phyloP scores from a whole-genome alignment of 2,113 vertebrate species.

The Myxocyprinus asiaticus region DNA sequence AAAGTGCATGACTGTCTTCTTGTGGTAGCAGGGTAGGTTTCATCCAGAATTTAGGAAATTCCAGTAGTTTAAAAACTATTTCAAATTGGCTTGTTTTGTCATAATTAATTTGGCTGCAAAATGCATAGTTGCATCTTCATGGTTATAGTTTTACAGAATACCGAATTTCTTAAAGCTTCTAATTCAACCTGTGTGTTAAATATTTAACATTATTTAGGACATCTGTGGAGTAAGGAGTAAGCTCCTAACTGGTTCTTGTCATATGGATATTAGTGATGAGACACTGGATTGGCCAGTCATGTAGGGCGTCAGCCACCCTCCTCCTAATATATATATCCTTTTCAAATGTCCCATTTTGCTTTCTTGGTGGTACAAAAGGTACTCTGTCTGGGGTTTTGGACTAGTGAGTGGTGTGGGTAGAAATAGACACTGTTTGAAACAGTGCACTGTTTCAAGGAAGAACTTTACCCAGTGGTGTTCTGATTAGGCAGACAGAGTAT shows the following conservation, averaged over 20 bases:
- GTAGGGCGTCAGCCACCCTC: conserved; percentile 27
- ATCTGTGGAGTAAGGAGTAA: not conserved
- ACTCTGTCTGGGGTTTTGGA: conserved; percentile 74
- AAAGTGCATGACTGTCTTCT: conserved; percentile 7
- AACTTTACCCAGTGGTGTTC: conserved; percentile 67
- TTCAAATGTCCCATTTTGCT: conserved; percentile 68
- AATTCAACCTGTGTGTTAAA: not conserved
- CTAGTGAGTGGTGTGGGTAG: conserved; percentile 70
- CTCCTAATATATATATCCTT: conserved; percentile 64
- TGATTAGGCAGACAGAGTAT: too few relatives aligned
- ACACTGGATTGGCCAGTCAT: conserved; percentile 51
- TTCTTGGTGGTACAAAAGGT: conserved; percentile 73
- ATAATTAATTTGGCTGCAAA: not conserved
- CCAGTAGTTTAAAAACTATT: conserved; percentile 24
- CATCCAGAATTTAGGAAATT: conserved; percentile 16
- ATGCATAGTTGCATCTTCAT: not conserved
- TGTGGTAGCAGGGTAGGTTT: conserved; percentile 7
- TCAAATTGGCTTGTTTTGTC: conserved; percentile 10
- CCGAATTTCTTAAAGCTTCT: not conserved
- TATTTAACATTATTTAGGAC: not conserved
- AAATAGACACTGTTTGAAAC: conserved; percentile 75
- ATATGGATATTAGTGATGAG: conserved; percentile 2
- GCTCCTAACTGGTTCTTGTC: not conserved
- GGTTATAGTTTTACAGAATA: conserved; percentile 28
- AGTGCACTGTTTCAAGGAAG: conserved; percentile 70